A percentile compares a stretch with the other conserved stretches of the same genome.
Conservation (phyloP, 2,888 invertebrate species). For the Chymomyza fuscimana region DNA sequence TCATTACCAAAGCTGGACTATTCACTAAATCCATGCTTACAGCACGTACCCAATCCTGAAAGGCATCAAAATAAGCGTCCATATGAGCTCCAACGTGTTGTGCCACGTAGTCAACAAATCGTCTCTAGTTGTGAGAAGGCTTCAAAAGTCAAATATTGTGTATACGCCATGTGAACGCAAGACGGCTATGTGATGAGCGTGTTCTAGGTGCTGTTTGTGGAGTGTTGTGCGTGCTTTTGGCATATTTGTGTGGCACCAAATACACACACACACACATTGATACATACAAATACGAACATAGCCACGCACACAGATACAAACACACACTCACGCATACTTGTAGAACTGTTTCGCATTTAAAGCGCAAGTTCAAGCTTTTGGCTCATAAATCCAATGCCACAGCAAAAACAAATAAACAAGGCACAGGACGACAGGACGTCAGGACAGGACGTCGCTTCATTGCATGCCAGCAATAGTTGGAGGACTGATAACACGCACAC, state of each 20-base stretch:
- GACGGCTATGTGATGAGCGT: not conserved
- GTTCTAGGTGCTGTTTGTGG: not conserved
- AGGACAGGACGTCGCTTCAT: not conserved
- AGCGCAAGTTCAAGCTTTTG: conserved; percentile 29
- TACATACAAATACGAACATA: conserved; percentile 2
- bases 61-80: not conserved
- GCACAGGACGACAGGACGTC: conserved; percentile 2
- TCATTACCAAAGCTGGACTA: not conserved
- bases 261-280: conserved; percentile 20
- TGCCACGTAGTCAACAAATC: conserved; percentile 31
- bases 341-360: conserved; percentile 19
- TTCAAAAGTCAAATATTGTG: conserved; percentile 50
- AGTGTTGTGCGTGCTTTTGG: conserved; percentile 48
- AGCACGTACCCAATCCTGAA: not conserved
- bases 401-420: conserved; percentile 68
- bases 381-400: conserved; percentile 64
- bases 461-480: conserved; percentile 33
- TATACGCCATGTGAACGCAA: conserved; percentile 44
- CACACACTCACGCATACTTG: conserved; percentile 9
- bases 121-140: conserved; percentile 14
- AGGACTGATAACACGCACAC: conserved; percentile 37
- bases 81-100: not conserved
- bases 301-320: conserved; percentile 18
- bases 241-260: conserved; percentile 55
- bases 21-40: not conserved